These are phyloP conservation scores for Solea senegalensis DNA, from an alignment of 2,113 vertebrate species.

Conservation along the genomic window DNA sequence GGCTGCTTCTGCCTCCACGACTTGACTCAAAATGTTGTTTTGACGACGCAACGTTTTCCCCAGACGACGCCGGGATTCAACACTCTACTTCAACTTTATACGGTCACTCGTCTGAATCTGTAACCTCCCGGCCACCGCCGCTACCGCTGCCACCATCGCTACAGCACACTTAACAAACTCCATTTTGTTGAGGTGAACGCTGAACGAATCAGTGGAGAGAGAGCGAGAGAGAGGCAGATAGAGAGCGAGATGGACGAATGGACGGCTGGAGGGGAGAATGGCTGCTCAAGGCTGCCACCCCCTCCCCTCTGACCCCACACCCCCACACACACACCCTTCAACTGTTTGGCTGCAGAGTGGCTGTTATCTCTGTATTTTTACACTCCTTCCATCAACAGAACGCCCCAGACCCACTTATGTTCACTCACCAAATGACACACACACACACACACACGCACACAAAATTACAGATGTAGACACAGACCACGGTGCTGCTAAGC, in stretches of 20 bases:
- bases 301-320: conserved; percentile 26
- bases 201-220: conserved; percentile 43
- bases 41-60: neutral
- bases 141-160: neutral
- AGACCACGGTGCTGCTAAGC: conserved; percentile 47
- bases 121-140: conserved; percentile 5
- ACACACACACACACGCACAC: conserved; percentile 50
- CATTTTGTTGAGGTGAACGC: conserved; percentile 64
- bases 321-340: conserved; percentile 10
- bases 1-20: neutral
- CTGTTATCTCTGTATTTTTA: conserved; percentile 83
- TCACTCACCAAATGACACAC: conserved; percentile 80
- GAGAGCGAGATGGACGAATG: conserved; percentile 43
- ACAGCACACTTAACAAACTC: conserved; percentile 61
- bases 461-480: conserved; percentile 67
- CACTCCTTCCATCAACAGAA: conserved; percentile 78
- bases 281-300: conserved; percentile 71
- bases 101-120: conserved; percentile 7
- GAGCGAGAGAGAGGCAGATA: conserved; percentile 5
- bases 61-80: neutral
- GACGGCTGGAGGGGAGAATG: conserved; percentile 62
- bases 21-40: neutral
- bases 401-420: conserved; percentile 80
- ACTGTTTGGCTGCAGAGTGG: conserved; percentile 71
- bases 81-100: conserved; percentile 2